Base-by-base conservation (phyloP, 2,797 vertebrate species). In the Sebastes taczanowskii region DNA sequence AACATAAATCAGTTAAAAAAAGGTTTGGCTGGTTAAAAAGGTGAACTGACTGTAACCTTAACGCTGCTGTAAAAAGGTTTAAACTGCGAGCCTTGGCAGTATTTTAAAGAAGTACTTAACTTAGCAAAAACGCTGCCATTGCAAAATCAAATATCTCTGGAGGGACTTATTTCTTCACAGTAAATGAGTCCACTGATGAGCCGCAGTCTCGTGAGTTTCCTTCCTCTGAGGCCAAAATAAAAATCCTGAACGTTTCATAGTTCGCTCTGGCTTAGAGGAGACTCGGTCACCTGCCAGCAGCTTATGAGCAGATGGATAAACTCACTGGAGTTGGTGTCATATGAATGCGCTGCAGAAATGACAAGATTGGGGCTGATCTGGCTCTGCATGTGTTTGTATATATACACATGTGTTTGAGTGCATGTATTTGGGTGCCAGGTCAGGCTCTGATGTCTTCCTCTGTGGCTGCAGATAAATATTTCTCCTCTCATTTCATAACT, bases 391-490 rank as follows among this genome's bases (percentile, higher is more conserved):
- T 22, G 64, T 83, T 62, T 86, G 75, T 87, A 66, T 84, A 64
- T 61, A 56, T 67, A 46, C 73, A 65, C 73, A 65, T 63, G 69
- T 67, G 67, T 72, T 65, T 32, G 79, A 49, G 62, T 61, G 59
- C 11, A 22, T 49, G 69, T 61, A 22, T 71, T 55, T 58, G 35
- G 30, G 71, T 76, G 85, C 84, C 88, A 87, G 85, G 61, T 68
- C 59, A 5, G 23, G 52, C 80, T 91, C 88, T 87, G 60, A 91
- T 85, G 68, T 72, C 77, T 66, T 90, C 80, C 69, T 85, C 81
- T 88, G 87, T 63, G 81, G 87, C 53, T 55, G 42, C 60, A 84
- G 83, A 88, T 89, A 90, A 89, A 95, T 91, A 84, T 91, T 89
- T 87, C 82, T 84, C 38, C 62, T 81, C 74, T 91, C 81, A 73